These are phyloP conservation scores for Drosophila nigrodunni DNA, from an alignment of 1,140 invertebrate genomes.

Conservation along the genomic window DNA sequence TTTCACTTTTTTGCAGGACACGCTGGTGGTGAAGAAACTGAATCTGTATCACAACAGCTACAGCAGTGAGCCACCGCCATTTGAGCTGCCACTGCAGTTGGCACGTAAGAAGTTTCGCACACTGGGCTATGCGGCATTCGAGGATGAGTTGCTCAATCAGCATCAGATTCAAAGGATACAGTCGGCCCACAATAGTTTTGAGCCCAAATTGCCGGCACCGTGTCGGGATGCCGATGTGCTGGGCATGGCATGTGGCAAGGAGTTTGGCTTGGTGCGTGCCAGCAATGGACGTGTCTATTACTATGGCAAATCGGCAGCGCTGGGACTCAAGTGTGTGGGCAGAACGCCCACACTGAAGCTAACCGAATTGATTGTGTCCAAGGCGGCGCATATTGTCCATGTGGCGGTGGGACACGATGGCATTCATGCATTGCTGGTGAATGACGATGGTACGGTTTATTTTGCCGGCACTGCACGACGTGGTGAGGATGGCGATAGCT, in stretches of 20 bases:
- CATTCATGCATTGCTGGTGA: constrained; percentile 93
- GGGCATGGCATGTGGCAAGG: constrained; percentile 89
- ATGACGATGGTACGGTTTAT: constrained; percentile 95
- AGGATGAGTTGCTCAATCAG: constrained; percentile 87
- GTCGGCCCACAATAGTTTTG: constrained; percentile 81
- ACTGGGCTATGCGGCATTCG: constrained; percentile 90
- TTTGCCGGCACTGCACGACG: constrained; percentile 95
- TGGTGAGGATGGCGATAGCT: constrained; percentile 97
- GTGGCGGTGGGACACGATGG: constrained; percentile 97
- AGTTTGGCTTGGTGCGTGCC: constrained; percentile 92
- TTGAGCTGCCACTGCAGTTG: constrained; percentile 91
- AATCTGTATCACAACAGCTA: constrained; percentile 75
- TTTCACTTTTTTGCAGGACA: constrained; percentile 55
- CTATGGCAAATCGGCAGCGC: constrained; percentile 89
- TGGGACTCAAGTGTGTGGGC: constrained; percentile 85
- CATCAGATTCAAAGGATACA: constrained; percentile 83
- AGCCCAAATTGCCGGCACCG: constrained; percentile 76
- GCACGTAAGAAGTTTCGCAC: constrained; percentile 92
- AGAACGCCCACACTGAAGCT: constrained; percentile 88
- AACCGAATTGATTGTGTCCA: constrained; percentile 90
- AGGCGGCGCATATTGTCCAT: constrained; percentile 91
- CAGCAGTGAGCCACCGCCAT: constrained; percentile 83
- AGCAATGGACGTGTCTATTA: constrained; percentile 91
- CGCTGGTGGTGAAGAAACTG: constrained; percentile 78
- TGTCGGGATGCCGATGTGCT: constrained; percentile 73